Percentiles rank a stretch among this genome's conserved stretches.
Evolutionary conservation across 2,113 vertebrate genomes (phyloP).

Genomic region (Mugil cephalus): DNA sequence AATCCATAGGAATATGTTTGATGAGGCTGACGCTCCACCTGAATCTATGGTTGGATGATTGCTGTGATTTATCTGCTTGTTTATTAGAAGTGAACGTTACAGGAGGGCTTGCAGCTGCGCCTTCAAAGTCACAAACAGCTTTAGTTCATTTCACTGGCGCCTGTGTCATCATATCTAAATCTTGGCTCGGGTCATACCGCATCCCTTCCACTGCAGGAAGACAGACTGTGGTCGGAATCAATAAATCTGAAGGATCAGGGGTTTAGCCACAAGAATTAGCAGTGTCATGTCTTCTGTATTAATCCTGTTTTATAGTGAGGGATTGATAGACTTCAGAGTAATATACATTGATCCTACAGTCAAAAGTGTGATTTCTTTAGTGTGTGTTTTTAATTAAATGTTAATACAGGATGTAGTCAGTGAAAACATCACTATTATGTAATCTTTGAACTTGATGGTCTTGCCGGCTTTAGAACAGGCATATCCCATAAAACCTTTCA

Average conservation of each 20-base stretch:
- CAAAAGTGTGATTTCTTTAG: conserved; percentile 10
- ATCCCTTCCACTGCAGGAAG: conserved; percentile 10
- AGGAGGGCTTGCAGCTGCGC: background rate
- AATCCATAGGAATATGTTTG: background rate
- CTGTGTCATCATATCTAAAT: conserved; percentile 14
- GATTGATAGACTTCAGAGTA: conserved; percentile 13
- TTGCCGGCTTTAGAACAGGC: too few relatives aligned
- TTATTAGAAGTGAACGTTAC: conserved; percentile 9
- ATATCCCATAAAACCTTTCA: too few relatives aligned
- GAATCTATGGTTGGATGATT: background rate
- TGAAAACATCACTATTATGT: background rate
- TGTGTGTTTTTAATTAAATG: conserved; percentile 31
- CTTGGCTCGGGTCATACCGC: conserved; percentile 29
- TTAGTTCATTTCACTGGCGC: conserved; percentile 34
- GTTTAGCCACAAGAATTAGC: background rate
- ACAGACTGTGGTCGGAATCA: conserved; percentile 20
- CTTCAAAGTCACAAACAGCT: conserved; percentile 42
- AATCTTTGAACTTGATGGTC: background rate
- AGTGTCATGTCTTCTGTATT: background rate
- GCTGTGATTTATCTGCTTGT: conserved; percentile 27
- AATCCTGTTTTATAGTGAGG: conserved; percentile 16
- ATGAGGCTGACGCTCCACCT: background rate
- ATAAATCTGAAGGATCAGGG: conserved; percentile 26
- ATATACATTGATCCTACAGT: conserved; percentile 6
- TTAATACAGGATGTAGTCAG: conserved; percentile 13